These are phyloP conservation scores for Orthosia gothica DNA, from an alignment of 2,888 invertebrate genomes.

Conservation along the genomic window DNA sequence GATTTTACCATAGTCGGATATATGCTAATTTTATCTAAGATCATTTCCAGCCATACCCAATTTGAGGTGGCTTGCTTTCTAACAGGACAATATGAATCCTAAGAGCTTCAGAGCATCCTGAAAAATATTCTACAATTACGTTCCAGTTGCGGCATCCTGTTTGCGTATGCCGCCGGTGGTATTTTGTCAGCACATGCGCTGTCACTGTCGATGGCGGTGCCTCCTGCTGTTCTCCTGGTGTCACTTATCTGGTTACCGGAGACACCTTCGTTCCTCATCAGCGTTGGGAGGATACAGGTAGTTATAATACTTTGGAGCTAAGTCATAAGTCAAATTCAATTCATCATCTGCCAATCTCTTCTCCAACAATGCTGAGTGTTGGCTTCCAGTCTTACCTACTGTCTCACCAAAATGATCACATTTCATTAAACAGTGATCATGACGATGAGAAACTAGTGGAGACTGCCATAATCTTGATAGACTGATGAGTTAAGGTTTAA, in stretches of 20 bases:
- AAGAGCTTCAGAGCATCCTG: neutral
- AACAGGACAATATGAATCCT: constrained; percentile 4
- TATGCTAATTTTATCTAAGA: too few species aligned
- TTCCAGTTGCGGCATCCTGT: constrained; percentile 87
- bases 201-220: constrained; percentile 83
- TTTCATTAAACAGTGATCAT: too few species aligned
- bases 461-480: too few species aligned
- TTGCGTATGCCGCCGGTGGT: constrained; percentile 86
- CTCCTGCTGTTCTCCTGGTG: constrained; percentile 82
- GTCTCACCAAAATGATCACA: too few species aligned
- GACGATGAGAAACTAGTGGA: too few species aligned
- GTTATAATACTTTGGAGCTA: neutral
- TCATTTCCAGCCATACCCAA: too few species aligned
- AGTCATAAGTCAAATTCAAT: too few species aligned
- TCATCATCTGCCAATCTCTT: too few species aligned
- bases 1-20: too few species aligned
- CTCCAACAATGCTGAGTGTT: too few species aligned
- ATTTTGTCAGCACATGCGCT: constrained; percentile 86
- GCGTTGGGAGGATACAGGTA: constrained; percentile 85
- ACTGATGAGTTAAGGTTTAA: too few species aligned
- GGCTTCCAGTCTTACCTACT: too few species aligned
- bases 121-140: constrained; percentile 8
- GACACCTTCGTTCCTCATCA: constrained; percentile 87
- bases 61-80: neutral
- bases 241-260: constrained; percentile 87